A percentile compares a stretch with the other conserved stretches of the same genome.
Evolutionary conservation across 2,888 invertebrate genomes (phyloP).

Genomic region (Mythimna albipuncta): DNA sequence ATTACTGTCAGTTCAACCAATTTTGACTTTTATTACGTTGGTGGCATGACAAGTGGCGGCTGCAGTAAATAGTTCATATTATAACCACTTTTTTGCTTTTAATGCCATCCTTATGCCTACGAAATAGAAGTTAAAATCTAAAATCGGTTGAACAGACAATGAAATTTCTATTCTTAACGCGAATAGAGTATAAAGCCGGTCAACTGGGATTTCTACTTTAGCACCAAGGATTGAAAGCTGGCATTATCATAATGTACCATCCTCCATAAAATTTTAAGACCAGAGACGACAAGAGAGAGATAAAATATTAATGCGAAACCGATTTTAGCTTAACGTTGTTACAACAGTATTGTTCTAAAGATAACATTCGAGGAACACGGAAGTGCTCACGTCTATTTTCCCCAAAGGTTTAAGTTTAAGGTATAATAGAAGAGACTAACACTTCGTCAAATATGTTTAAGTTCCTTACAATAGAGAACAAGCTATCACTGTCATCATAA

Average conservation of each 20-base stretch:
- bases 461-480: no score
- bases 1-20: no score
- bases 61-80: no score
- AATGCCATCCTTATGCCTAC: no score
- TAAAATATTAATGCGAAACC: constrained; percentile 1
- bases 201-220: neutral
- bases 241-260: constrained; percentile 9
- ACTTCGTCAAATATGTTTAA: neutral
- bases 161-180: no score
- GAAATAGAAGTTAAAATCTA: no score
- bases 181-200: neutral
- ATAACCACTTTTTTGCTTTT: no score
- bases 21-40: no score
- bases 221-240: constrained; percentile 9
- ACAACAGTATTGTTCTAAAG: neutral
- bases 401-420: neutral
- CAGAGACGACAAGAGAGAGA: neutral
- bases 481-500: no score
- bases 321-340: neutral
- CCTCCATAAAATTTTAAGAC: constrained; percentile 14
- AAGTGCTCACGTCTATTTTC: neutral
- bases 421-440: no score
- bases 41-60: no score
- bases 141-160: no score
- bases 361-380: neutral